Percentiles rank a stretch among this genome's conserved stretches.
Conservation (phyloP, 35 echinoderm and acorn worm genomes). For the Diadema setosum region DNA sequence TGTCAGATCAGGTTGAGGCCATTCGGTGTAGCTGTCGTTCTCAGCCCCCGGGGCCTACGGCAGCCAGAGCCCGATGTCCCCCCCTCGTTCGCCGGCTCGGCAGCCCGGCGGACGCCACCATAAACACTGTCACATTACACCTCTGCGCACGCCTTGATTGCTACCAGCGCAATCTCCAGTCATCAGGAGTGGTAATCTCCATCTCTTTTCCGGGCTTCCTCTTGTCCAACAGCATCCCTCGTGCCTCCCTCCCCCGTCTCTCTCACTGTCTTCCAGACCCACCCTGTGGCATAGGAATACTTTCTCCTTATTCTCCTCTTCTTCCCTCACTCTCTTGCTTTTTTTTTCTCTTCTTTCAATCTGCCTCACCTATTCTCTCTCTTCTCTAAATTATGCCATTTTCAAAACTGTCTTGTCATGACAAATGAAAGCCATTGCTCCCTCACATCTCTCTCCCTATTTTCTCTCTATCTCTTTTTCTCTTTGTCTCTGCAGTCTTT, state of each 20-base stretch:
- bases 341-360: neutral
- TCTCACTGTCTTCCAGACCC: neutral
- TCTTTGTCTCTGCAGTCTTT: too few species aligned
- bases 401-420: too few species aligned
- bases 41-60: neutral
- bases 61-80: neutral
- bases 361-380: too few species aligned
- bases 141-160: neutral
- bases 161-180: neutral
- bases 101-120: neutral
- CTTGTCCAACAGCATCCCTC: neutral
- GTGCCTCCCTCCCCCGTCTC: neutral
- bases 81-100: too few species aligned
- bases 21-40: neutral
- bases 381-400: too few species aligned
- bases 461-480: too few species aligned
- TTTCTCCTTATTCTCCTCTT: neutral
- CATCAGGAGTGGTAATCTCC: neutral
- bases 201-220: neutral
- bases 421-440: too few species aligned
- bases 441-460: too few species aligned
- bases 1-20: neutral
- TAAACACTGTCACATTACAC: constrained; percentile 11
- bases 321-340: neutral
- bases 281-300: neutral